Conservation (phyloP, 1,140 invertebrate genomes). For the Drosophila suzukii region DNA sequence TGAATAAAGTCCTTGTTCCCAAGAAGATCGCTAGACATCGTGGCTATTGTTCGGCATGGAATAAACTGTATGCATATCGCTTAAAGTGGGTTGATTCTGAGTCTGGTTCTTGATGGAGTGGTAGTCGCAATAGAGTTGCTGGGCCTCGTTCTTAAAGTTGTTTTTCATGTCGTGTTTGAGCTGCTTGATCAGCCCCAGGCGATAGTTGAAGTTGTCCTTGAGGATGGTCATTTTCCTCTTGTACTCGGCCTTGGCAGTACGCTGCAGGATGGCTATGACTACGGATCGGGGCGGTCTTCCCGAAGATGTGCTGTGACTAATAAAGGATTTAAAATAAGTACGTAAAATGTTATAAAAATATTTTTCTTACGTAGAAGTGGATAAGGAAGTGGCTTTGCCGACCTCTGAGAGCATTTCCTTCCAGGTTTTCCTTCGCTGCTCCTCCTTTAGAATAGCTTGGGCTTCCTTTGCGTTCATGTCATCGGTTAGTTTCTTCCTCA, state of each 20-base stretch:
- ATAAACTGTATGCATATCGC: not conserved
- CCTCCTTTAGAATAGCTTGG: not conserved
- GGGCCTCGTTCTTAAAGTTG: constrained; percentile 22
- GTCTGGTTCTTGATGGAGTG: not conserved
- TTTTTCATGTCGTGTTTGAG: constrained; percentile 29
- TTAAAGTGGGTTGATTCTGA: not conserved
- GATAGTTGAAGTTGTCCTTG: constrained; percentile 14
- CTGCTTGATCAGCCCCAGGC: constrained; percentile 23
- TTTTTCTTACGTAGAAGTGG: not conserved
- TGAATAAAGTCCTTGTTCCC: too few relatives aligned
- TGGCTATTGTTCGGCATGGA: not conserved
- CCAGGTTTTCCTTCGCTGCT: constrained; percentile 1
- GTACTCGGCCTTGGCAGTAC: constrained; percentile 19
- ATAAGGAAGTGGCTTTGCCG: not conserved
- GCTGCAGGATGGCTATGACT: not conserved
- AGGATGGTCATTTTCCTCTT: constrained; percentile 13
- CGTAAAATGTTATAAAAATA: fast-evolving
- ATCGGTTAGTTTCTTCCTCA: not conserved
- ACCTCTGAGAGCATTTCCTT: not conserved
- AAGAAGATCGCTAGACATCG: too few relatives aligned
- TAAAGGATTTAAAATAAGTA: too few relatives aligned
- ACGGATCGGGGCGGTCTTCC: not conserved
- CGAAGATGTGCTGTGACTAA: not conserved
- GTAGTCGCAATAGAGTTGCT: constrained; percentile 29
- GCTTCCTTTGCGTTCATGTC: constrained; percentile 2